A percentile compares a stretch with the other conserved stretches of the same genome.
Evolutionary conservation across 1,140 invertebrate species (phyloP).

Genomic region (Heliconius eleuchia): DNA sequence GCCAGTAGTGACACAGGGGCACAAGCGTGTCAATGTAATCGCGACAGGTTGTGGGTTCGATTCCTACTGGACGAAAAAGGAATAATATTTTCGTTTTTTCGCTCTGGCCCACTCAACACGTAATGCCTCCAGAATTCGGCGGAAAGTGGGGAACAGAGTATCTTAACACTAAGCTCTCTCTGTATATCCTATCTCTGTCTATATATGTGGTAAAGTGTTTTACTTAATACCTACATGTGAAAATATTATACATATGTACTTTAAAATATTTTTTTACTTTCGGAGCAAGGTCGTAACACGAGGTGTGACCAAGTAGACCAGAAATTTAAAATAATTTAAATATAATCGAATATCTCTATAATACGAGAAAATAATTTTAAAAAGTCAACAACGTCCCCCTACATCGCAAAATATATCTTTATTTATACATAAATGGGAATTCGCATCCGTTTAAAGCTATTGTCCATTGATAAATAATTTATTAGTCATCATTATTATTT

Average conservation of each 20-base stretch:
- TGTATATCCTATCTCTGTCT: neutral
- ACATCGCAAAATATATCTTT: slow-evolving; percentile 4
- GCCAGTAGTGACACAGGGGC: neutral
- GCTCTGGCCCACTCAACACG: neutral
- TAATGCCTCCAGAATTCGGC: neutral
- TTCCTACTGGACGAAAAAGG: neutral
- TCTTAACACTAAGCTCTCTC: neutral
- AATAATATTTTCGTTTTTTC: neutral
- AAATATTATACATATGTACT: no score
- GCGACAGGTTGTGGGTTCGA: neutral
- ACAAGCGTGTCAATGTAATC: neutral
- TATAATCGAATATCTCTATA: no score
- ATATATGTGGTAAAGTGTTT: no score
- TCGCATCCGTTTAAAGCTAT: slow-evolving; percentile 5
- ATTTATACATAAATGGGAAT: neutral
- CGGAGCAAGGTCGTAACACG: no score
- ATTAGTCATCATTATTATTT: slow-evolving; percentile 2
- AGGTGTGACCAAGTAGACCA: no score
- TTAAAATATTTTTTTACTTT: no score
- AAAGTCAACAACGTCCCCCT: neutral
- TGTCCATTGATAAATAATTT: neutral
- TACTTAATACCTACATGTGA: no score
- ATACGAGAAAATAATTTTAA: neutral
- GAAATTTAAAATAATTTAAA: no score
- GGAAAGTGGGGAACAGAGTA: neutral